These are phyloP conservation scores for Cryptus viduatorius DNA, from an alignment of 2,888 invertebrate species.

Conservation along the genomic window DNA sequence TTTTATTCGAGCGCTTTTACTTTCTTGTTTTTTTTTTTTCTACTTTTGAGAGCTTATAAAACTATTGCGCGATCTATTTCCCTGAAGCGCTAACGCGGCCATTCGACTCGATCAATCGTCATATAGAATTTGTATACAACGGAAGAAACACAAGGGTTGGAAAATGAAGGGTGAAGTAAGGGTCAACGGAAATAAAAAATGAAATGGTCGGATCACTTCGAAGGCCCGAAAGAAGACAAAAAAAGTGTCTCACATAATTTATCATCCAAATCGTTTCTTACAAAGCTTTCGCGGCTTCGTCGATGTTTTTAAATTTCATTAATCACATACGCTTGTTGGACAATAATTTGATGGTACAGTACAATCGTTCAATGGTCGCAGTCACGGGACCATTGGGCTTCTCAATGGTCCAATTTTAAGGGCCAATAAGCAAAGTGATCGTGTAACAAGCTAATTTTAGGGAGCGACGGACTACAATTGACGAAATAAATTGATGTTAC, in stretches of 20 bases:
- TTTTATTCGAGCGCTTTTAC: neutral
- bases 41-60: neutral
- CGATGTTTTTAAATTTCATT: neutral
- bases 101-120: constrained; percentile 50
- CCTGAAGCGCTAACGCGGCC: neutral
- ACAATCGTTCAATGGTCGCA: no score
- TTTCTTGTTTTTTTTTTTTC: neutral
- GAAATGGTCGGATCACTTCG: neutral
- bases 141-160: neutral
- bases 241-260: neutral
- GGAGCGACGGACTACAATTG: no score
- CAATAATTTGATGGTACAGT: neutral
- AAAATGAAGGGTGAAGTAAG: neutral
- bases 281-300: neutral
- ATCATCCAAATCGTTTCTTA: neutral
- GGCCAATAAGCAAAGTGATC: no score
- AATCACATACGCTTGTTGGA: neutral
- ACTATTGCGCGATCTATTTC: constrained; percentile 24
- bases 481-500: no score
- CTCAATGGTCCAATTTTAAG: no score
- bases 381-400: no score
- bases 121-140: constrained; percentile 19
- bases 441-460: no score
- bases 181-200: neutral
- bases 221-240: neutral